These are phyloP conservation scores for Yponomeuta malinellus DNA, from an alignment of 2,888 invertebrate species.

Conservation along the genomic window DNA sequence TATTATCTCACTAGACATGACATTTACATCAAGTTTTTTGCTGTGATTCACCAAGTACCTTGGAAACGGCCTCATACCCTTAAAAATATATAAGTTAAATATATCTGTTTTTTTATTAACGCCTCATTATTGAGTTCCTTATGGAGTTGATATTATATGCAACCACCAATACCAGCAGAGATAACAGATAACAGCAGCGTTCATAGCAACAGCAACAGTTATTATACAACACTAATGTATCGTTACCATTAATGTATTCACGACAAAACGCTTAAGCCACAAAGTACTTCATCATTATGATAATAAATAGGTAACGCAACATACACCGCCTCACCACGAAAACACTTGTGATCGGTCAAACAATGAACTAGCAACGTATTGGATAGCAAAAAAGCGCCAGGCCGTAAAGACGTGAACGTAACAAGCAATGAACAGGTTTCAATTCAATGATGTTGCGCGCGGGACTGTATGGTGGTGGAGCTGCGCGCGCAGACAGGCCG, in stretches of 20 bases:
- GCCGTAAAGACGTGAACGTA: background rate
- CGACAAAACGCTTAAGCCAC: background rate
- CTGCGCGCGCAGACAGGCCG: background rate
- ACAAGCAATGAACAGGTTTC: background rate
- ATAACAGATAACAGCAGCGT: background rate
- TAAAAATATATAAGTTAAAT: no score
- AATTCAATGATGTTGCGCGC: background rate
- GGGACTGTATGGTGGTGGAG: background rate
- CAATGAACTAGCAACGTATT: background rate
- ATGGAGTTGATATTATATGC: no score
- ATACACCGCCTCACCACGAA: background rate
- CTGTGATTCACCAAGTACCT: no score
- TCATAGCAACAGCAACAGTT: background rate
- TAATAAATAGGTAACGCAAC: background rate
- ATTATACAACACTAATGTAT: background rate
- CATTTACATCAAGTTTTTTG: background rate
- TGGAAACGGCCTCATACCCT: no score
- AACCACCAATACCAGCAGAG: no score
- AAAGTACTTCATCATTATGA: background rate
- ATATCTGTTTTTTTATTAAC: background rate
- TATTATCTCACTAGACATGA: background rate
- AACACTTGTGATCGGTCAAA: background rate
- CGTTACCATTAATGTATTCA: background rate
- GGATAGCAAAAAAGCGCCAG: background rate
- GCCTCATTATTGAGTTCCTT: no score